phyloP scores from a whole-genome alignment of 2,888 invertebrate genomes.

The Papilio gigon region DNA sequence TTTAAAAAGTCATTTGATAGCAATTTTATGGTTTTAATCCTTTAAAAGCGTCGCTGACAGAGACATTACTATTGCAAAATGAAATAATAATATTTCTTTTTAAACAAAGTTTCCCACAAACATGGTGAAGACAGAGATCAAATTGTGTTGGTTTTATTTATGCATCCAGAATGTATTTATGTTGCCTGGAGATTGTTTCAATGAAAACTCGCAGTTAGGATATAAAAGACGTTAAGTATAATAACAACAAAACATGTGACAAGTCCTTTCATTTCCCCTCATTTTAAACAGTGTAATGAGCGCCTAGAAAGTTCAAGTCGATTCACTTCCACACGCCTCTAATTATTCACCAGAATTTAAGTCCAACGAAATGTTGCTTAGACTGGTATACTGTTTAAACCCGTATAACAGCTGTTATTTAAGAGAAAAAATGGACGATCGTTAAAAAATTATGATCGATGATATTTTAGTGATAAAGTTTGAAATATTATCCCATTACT shows the following conservation, averaged over 20 bases:
- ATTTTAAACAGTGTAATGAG: too few relatives aligned
- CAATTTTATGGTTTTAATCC: conserved; percentile 7
- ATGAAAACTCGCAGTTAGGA: too few relatives aligned
- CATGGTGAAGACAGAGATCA: not conserved
- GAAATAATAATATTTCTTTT: not conserved
- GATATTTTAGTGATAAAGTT: not conserved
- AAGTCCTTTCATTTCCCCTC: too few relatives aligned
- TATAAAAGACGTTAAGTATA: too few relatives aligned
- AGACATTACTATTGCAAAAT: not conserved
- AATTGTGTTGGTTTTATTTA: not conserved
- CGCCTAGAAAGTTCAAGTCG: not conserved
- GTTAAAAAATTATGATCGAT: not conserved
- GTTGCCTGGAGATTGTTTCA: not conserved
- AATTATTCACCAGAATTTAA: not conserved
- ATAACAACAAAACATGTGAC: too few relatives aligned
- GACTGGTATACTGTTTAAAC: not conserved
- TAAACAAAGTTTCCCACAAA: not conserved
- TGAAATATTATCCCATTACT: not conserved
- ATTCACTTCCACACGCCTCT: not conserved
- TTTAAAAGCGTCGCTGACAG: not conserved
- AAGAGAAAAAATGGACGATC: conserved; percentile 1
- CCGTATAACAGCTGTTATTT: not conserved
- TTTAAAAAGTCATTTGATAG: conserved; percentile 2
- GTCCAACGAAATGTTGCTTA: not conserved
- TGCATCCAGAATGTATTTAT: not conserved